Conservation (phyloP, 2,113 vertebrate genomes). For the Bufo bufo region DNA sequence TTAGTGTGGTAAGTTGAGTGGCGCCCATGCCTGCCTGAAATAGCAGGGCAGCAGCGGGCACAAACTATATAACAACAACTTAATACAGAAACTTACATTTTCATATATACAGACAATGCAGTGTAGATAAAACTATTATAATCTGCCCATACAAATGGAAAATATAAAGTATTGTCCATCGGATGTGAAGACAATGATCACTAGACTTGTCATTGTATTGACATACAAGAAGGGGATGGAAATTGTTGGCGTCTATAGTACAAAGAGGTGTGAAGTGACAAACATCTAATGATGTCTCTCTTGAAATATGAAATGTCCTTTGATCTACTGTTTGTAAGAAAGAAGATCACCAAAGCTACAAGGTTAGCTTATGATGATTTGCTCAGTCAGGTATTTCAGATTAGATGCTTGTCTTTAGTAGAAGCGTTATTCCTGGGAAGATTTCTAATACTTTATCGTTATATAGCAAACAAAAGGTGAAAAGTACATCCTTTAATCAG, state of each 20-base stretch:
- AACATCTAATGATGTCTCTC: background rate
- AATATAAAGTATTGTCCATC: background rate
- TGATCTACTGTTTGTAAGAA: slow-evolving; percentile 11
- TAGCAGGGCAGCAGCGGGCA: too few relatives aligned
- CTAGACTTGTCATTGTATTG: slow-evolving; percentile 25
- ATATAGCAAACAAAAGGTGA: background rate
- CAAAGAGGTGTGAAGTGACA: slow-evolving; percentile 7
- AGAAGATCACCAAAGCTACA: background rate
- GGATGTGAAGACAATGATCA: background rate
- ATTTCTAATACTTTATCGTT: background rate
- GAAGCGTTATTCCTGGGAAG: background rate
- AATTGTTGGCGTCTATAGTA: background rate
- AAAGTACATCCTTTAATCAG: background rate
- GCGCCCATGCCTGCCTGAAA: too few relatives aligned
- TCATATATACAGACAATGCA: too few relatives aligned
- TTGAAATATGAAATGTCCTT: slow-evolving; percentile 1
- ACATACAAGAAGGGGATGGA: background rate
- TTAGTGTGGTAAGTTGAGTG: too few relatives aligned
- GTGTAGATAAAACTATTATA: background rate
- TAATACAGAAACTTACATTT: too few relatives aligned
- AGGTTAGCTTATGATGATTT: background rate
- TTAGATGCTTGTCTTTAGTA: slow-evolving; percentile 14
- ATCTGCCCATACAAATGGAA: background rate
- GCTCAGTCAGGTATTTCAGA: slow-evolving; percentile 2
- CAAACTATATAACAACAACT: too few relatives aligned